Base-by-base conservation (phyloP, 1,140 invertebrate species). In the Andricus grossulariae region DNA sequence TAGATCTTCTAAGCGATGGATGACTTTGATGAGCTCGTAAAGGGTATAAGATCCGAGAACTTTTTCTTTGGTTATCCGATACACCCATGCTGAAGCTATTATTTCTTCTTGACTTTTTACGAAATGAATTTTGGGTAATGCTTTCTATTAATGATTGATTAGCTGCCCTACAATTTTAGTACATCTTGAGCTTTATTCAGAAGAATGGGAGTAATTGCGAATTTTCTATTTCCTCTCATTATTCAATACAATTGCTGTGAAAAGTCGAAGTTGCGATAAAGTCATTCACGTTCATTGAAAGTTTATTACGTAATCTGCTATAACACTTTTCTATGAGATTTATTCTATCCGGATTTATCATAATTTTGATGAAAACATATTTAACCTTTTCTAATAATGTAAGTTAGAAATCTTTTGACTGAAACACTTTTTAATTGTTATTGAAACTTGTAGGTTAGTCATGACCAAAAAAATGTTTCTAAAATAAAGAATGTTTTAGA, bases 41-140 rank as follows among this genome's bases (percentile, higher is more conserved):
- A 66, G 25, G 21, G 16, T n/a, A 66, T 66, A 66, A 19, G 52
- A 54, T 45, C 25, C 60, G 10, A 66, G 60, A 66, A 66, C 25
- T 66, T 21, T 66, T 66, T 66, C 57, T 25, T 66, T 39, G 25
- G 60, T 45, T 45, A 66, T 66, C 60, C 15, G 32, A 66, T 45
- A 66, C 60, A 66, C 60, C 32, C 45, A 66, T 66, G 60, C 8
- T 10, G 8, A 8, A 39, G 60, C 60, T 39, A 45, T 66, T 66
- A 21, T 45, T 66, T 66, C 32, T 66, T 66, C 60, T 66, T 32
- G 60, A 66, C 60, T 66, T 66, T 66, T 66, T 45, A 66, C n/a
- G 60, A 66, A 66, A 66, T 13, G 60, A 66, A 32, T 66, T 32
- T 32, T n/a, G 60, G 7, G 60, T 45, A 66, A 32, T 39, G 60